Evolutionary conservation across 2,113 vertebrate genomes (phyloP), one percentile per base, ranked within the genome.

Genomic region (Taxidea taxus): DNA sequence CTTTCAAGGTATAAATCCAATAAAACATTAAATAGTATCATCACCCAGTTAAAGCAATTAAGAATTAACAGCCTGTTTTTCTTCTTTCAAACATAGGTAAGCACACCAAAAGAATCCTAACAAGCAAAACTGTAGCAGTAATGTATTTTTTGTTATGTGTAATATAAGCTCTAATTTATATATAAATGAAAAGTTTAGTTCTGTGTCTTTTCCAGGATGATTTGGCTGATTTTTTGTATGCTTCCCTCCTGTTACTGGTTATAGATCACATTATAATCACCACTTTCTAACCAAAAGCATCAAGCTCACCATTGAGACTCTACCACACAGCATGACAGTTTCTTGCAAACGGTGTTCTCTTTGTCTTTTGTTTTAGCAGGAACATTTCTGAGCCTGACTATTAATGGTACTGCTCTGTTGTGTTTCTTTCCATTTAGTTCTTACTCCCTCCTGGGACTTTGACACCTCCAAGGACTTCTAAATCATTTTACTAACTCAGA

Each of bases 11-110:
- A 66, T 78, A 87, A 88, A 27, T 90, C 70, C 68, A 62, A 39
- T 51, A 91, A 54, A 92, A 77, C 84, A 91, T 37, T 87, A 93
- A 93, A 54, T 39, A 72, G n/a, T 31, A 87, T 62, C 47, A 91
- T 27, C 83, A 72, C 42, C n/a, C 81, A 83, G 66, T 64, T 77
- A 94, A 91, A 29, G 82, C 64, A 70, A 94, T 83, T 96, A 70
- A 92, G 44, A 77, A 80, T 80, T 54, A 93, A n/a, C 49, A 93
- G 34, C 64, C 68, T 87, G 39, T 87, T 91, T 93, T 20, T 60
- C 77, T 78, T 88, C 87, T 64, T 77, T 80, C n/a, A 84, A 95
- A 70, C 44, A 72, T 27, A 95, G 56, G 37, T 56, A 86, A 84
- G 62, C 60, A 44, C 42, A 87, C 37, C 44, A 83, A 92, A 91